These are phyloP conservation scores for Buathra laborator DNA, from an alignment of 2,888 invertebrate genomes.

Conservation along the genomic window DNA sequence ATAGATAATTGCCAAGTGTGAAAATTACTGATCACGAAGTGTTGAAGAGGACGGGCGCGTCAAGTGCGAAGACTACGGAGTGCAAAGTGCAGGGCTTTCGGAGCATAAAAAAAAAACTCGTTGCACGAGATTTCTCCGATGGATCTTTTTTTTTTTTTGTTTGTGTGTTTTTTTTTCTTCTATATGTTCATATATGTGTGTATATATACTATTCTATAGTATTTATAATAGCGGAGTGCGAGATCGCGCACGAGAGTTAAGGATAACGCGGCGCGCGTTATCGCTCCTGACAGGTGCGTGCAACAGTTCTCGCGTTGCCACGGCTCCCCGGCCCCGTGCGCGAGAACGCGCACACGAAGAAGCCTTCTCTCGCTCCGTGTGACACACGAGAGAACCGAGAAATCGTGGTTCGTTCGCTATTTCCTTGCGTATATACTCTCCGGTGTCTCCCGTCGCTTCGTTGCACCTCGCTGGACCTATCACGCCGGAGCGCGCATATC, in stretches of 20 bases:
- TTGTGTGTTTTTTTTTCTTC: background rate
- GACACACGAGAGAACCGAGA: slow-evolving; percentile 53
- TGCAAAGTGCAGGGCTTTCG: background rate
- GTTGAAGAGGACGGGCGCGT: background rate
- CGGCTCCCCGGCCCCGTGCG: background rate
- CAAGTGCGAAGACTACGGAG: background rate
- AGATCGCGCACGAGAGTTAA: slow-evolving; percentile 58
- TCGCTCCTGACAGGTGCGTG: slow-evolving; percentile 61
- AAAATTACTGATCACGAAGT: too few relatives aligned
- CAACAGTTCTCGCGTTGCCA: slow-evolving; percentile 58
- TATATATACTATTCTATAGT: background rate
- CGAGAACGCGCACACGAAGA: background rate
- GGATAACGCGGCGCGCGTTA: slow-evolving; percentile 47
- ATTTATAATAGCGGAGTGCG: slow-evolving; percentile 43
- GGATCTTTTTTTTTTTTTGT: background rate
- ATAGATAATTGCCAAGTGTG: too few relatives aligned
- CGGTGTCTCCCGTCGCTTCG: slow-evolving; percentile 42
- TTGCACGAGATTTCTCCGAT: slow-evolving; percentile 3
- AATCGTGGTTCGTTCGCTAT: slow-evolving; percentile 26
- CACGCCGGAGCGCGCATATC: slow-evolving; percentile 39
- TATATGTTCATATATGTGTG: background rate
- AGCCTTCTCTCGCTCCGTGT: slow-evolving; percentile 13
- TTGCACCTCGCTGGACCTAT: slow-evolving; percentile 54
- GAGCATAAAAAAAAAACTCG: background rate
- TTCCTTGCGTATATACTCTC: slow-evolving; percentile 7